Percentiles rank a stretch among this genome's conserved stretches.
phyloP scores from a whole-genome alignment of 2,888 invertebrate species.

The Orthosia incerta region DNA sequence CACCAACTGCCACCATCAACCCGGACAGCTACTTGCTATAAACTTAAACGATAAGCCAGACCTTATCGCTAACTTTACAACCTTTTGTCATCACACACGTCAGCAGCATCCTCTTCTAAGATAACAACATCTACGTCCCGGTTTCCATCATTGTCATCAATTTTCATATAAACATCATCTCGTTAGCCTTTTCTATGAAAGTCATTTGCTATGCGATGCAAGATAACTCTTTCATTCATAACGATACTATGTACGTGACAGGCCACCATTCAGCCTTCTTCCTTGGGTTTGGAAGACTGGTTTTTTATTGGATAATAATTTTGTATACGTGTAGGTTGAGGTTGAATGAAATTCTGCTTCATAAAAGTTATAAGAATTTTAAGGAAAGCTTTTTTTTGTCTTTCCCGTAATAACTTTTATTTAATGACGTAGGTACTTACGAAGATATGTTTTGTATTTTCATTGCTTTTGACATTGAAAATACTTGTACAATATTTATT shows the following conservation, averaged over 20 bases:
- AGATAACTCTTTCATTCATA: constrained; percentile 86
- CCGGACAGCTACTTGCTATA: constrained; percentile 31
- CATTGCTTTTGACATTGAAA: background rate
- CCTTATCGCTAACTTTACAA: constrained; percentile 58
- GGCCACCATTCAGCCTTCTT: constrained; percentile 59
- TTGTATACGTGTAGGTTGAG: constrained; percentile 50
- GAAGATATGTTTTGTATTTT: background rate
- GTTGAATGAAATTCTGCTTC: constrained; percentile 56
- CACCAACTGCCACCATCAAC: constrained; percentile 18
- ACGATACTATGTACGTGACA: constrained; percentile 80
- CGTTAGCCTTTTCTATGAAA: constrained; percentile 76
- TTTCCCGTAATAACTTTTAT: constrained; percentile 5
- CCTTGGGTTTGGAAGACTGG: constrained; percentile 59
- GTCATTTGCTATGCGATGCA: constrained; percentile 82
- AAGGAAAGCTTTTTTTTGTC: constrained; percentile 10
- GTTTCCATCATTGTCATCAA: constrained; percentile 62
- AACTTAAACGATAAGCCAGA: constrained; percentile 39
- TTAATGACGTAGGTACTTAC: background rate
- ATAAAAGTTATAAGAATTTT: constrained; percentile 37
- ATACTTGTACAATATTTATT: too few relatives aligned
- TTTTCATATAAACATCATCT: constrained; percentile 58
- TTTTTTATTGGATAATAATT: constrained; percentile 67
- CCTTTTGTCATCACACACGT: constrained; percentile 52
- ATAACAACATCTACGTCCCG: constrained; percentile 55
- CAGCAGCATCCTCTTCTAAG: constrained; percentile 52